These are phyloP conservation scores for Bombyx mori DNA, from an alignment of 1,140 invertebrate genomes.

Conservation along the genomic window DNA sequence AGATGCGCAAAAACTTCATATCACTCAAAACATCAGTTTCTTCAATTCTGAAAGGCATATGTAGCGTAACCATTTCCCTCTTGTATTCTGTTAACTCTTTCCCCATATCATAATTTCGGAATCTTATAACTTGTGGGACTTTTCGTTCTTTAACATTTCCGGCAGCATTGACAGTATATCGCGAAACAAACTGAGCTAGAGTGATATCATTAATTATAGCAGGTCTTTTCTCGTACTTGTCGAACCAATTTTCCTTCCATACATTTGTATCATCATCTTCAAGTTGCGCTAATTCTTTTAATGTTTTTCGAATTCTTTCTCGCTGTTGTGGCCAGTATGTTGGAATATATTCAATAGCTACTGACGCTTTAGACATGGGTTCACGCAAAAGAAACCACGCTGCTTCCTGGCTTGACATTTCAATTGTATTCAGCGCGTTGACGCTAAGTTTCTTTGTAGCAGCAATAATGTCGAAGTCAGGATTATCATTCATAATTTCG, in stretches of 20 bases:
- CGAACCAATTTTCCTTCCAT: slow-evolving; percentile 18
- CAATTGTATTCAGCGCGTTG: slow-evolving; percentile 11
- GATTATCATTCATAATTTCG: slow-evolving; percentile 40
- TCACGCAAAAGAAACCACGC: slow-evolving; percentile 21
- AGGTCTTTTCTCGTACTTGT: slow-evolving; percentile 18
- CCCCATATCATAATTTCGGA: slow-evolving; percentile 35
- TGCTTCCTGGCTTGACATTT: slow-evolving; percentile 22
- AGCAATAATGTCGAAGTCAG: slow-evolving; percentile 39
- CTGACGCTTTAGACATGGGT: slow-evolving; percentile 16
- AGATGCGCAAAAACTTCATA: slow-evolving; percentile 9
- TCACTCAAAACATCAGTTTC: slow-evolving; percentile 13
- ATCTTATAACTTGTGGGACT: slow-evolving; percentile 29
- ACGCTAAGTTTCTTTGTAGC: slow-evolving; percentile 23
- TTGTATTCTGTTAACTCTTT: slow-evolving; percentile 31
- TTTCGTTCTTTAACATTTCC: slow-evolving; percentile 14
- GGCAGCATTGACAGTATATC: slow-evolving; percentile 12
- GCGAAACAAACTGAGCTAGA: slow-evolving; percentile 17
- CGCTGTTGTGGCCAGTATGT: slow-evolving; percentile 16
- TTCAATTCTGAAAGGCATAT: slow-evolving; percentile 18
- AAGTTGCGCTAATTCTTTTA: slow-evolving; percentile 11
- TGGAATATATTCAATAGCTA: slow-evolving; percentile 10
- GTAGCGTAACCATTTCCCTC: slow-evolving; percentile 28
- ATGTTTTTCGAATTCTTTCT: slow-evolving; percentile 11
- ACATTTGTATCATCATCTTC: slow-evolving; percentile 12
- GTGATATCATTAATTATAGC: slow-evolving; percentile 14